Conservation (phyloP, 2,797 vertebrate genomes). For the Takifugu ocellatus region DNA sequence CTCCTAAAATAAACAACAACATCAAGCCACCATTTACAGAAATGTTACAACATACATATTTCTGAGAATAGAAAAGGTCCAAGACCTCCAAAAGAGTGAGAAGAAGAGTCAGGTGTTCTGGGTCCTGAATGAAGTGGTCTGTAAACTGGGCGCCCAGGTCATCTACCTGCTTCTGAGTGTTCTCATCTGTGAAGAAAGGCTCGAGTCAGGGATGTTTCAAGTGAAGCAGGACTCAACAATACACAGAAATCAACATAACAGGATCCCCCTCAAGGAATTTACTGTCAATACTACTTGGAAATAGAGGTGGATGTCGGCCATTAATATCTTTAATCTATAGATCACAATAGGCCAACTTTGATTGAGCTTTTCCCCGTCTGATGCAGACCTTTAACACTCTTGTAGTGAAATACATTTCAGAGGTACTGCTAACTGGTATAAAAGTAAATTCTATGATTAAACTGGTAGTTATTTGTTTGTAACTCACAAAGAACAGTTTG, state of each 20-base stretch:
- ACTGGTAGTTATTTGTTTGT: too few species aligned
- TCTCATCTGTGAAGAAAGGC: conserved; percentile 81
- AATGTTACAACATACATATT: not conserved
- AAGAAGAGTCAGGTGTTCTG: conserved; percentile 90
- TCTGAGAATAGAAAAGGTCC: conserved; percentile 27
- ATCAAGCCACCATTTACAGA: not conserved
- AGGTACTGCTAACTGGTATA: too few species aligned
- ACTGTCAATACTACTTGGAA: not conserved
- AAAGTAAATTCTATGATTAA: too few species aligned
- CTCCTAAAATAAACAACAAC: conserved; percentile 73
- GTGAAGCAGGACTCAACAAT: not conserved
- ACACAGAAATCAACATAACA: not conserved
- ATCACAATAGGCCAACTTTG: too few species aligned
- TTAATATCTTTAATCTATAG: too few species aligned
- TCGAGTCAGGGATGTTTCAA: conserved; percentile 1
- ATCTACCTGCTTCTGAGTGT: conserved; percentile 83
- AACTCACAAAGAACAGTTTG: too few species aligned
- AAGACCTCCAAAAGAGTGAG: conserved; percentile 89
- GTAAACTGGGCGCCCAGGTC: conserved; percentile 92
- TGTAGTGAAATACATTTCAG: too few species aligned
- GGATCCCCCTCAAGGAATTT: not conserved
- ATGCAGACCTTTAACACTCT: too few species aligned
- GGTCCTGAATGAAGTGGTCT: conserved; percentile 90
- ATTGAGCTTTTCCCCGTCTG: too few species aligned
- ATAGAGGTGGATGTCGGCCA: not conserved